These are phyloP conservation scores for Gallinago stenura DNA, from an alignment of 2,797 vertebrate genomes.

Conservation along the genomic window DNA sequence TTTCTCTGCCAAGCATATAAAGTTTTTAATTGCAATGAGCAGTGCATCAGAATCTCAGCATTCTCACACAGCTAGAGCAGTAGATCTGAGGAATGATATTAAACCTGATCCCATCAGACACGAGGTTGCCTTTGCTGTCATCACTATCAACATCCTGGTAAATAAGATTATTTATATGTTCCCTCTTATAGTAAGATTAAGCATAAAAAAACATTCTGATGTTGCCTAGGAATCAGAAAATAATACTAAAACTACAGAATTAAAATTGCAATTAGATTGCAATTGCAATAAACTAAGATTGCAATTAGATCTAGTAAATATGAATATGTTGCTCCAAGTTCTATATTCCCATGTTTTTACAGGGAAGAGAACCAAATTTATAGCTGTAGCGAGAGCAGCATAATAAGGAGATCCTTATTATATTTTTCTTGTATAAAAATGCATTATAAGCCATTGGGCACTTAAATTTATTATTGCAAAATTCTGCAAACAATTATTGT, in stretches of 20 bases:
- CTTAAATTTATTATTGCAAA: neutral
- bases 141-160: constrained; percentile 36
- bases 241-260: neutral
- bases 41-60: constrained; percentile 7
- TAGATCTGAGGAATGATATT: constrained; percentile 16
- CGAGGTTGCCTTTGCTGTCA: neutral
- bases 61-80: neutral
- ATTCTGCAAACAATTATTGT: neutral
- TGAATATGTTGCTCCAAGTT: neutral
- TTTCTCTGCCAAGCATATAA: neutral
- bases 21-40: constrained; percentile 20
- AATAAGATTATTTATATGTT: neutral
- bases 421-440: neutral
- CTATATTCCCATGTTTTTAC: neutral
- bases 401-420: neutral
- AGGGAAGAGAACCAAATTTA: neutral
- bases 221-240: neutral
- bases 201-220: neutral
- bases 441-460: neutral
- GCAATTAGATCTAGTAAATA: neutral
- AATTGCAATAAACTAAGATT: neutral
- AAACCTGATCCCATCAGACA: constrained; percentile 5
- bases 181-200: neutral
- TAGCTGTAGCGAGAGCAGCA: neutral
- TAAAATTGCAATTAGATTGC: neutral